Conservation (phyloP, 2,113 vertebrate genomes). For the Suricata suricatta region DNA sequence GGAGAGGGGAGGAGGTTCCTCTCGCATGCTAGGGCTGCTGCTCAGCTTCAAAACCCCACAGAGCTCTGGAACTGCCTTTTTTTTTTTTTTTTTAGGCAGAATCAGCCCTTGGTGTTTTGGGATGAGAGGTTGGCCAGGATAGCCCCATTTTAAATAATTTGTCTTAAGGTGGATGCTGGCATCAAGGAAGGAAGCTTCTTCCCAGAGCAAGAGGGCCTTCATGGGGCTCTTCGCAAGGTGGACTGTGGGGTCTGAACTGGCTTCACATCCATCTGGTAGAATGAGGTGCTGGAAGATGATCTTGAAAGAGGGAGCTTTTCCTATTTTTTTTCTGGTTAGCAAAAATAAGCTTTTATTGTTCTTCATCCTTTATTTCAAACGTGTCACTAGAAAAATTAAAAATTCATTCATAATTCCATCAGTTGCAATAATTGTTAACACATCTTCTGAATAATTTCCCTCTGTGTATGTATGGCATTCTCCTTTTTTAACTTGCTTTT, state of each 20-base stretch:
- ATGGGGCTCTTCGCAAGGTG: background rate
- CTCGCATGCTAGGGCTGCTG: background rate
- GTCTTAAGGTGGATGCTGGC: background rate
- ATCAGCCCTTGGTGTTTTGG: background rate
- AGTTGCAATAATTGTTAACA: background rate
- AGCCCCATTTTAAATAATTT: constrained; percentile 17
- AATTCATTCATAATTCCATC: background rate
- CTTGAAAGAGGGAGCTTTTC: background rate
- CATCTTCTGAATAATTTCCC: background rate
- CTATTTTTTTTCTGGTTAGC: constrained; percentile 1
- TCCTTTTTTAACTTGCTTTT: constrained; percentile 6
- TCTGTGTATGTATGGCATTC: background rate
- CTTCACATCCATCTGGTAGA: background rate
- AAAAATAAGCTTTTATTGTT: constrained; percentile 40
- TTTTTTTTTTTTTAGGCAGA: background rate
- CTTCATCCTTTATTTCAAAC: background rate
- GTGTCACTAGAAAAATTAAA: background rate
- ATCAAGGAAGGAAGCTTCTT: background rate
- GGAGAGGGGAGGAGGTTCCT: background rate
- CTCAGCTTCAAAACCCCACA: background rate
- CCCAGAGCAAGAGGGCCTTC: background rate
- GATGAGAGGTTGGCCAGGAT: background rate
- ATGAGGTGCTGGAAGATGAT: background rate
- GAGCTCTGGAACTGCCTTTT: background rate
- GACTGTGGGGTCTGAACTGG: background rate